These are phyloP conservation scores for Beris chalybata DNA, from an alignment of 2,888 invertebrate species.

Conservation along the genomic window DNA sequence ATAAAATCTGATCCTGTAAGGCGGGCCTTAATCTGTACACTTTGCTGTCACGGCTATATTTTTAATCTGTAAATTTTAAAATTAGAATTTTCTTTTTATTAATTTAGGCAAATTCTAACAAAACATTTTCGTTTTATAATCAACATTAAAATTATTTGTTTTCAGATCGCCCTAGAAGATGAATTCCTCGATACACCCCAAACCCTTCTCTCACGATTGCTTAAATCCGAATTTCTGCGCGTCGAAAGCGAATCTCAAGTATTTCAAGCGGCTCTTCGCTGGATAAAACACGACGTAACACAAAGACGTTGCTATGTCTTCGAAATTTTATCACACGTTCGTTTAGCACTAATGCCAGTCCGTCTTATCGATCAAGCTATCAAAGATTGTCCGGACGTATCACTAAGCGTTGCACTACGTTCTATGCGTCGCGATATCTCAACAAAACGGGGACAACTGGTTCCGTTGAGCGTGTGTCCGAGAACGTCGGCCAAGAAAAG, in stretches of 20 bases:
- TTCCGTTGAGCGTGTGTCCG: conserved; percentile 75
- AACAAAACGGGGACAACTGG: conserved; percentile 74
- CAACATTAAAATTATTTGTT: neutral
- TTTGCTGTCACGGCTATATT: too few relatives aligned
- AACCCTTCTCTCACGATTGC: conserved; percentile 72
- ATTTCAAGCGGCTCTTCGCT: conserved; percentile 81
- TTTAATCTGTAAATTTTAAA: too few relatives aligned
- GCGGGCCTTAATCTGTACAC: too few relatives aligned
- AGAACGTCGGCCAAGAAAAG: conserved; percentile 83
- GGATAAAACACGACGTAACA: conserved; percentile 81
- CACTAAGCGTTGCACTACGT: conserved; percentile 77
- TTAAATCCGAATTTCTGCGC: conserved; percentile 82
- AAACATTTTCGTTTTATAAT: too few relatives aligned
- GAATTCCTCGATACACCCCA: conserved; percentile 84
- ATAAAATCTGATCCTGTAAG: too few relatives aligned
- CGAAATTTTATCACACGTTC: conserved; percentile 79
- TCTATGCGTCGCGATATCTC: conserved; percentile 78
- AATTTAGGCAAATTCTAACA: too few relatives aligned
- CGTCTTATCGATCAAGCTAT: conserved; percentile 77
- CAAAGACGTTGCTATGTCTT: conserved; percentile 81
- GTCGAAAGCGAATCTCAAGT: conserved; percentile 90
- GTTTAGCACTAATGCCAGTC: conserved; percentile 81
- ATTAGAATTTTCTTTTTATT: too few relatives aligned
- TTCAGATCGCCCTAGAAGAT: conserved; percentile 62
- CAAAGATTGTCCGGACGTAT: conserved; percentile 76